phyloP scores from a whole-genome alignment of 2,113 vertebrate species.

The Sinocyclocheilus rhinocerous region DNA sequence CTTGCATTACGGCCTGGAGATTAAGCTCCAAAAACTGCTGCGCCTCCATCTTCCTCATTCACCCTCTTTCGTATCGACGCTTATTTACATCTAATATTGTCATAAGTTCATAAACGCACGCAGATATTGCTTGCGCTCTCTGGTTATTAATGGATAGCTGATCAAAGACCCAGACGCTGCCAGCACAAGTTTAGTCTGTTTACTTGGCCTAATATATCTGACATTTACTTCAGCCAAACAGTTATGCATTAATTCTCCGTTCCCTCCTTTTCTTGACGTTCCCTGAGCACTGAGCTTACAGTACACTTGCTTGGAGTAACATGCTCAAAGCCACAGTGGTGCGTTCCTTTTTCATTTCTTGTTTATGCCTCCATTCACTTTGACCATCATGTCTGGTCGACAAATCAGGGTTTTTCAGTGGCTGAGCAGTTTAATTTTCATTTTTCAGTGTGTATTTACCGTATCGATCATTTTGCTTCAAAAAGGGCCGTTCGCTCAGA shows the following conservation, averaged over 20 bases:
- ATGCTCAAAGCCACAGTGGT: neutral
- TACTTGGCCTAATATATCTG: constrained; percentile 40
- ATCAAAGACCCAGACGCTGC: constrained; percentile 47
- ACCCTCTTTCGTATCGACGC: neutral
- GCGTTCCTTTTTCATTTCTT: neutral
- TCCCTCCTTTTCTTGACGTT: constrained; percentile 24
- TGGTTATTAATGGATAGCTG: constrained; percentile 38
- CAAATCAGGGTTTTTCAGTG: neutral
- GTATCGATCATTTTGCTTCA: neutral
- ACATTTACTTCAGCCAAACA: constrained; percentile 20
- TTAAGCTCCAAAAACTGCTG: constrained; percentile 69
- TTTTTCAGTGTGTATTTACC: no score
- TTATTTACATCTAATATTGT: neutral
- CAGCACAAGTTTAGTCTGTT: constrained; percentile 21
- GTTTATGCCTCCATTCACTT: neutral
- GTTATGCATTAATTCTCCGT: constrained; percentile 56
- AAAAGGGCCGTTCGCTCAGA: neutral
- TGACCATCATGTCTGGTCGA: neutral
- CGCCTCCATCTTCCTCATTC: constrained; percentile 34
- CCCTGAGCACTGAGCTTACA: neutral
- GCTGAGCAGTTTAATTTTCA: neutral
- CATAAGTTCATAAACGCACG: neutral
- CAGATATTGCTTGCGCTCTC: constrained; percentile 5
- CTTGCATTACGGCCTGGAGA: constrained; percentile 74
- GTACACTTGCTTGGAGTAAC: neutral